Percentiles rank a stretch among this genome's conserved stretches.
Conservation (phyloP, 1,140 invertebrate species). For the Cyclargus thomasi region DNA sequence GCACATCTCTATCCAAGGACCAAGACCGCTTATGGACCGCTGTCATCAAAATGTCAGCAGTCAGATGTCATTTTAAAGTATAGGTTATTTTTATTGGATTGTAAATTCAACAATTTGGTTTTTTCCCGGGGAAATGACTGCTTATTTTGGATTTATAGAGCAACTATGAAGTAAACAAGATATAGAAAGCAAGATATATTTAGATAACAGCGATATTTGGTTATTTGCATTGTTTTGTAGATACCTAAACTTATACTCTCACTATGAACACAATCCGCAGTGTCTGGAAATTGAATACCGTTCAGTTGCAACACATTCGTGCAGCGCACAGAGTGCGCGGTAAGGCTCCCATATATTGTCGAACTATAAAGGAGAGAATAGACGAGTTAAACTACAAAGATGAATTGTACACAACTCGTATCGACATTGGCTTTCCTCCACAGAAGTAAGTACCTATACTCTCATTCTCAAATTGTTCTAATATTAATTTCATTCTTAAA, state of each 20-base stretch:
- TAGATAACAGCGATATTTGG: not conserved
- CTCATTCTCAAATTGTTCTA: not conserved
- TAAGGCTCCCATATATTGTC: conserved; percentile 81
- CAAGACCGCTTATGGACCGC: too few relatives aligned
- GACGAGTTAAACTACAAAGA: conserved; percentile 78
- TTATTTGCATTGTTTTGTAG: not conserved
- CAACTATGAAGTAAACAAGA: not conserved
- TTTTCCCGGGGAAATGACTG: not conserved
- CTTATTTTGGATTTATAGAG: not conserved
- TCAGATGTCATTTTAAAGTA: not conserved
- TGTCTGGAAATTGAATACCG: conserved; percentile 33
- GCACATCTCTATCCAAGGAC: too few relatives aligned
- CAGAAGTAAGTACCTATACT: conserved; percentile 39
- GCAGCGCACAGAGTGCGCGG: conserved; percentile 79
- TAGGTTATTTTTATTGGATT: not conserved
- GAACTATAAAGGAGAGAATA: conserved; percentile 79
- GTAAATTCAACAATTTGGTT: not conserved
- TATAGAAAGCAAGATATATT: not conserved
- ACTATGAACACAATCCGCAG: conserved; percentile 43
- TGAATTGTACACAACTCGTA: conserved; percentile 63
- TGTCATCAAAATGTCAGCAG: not conserved
- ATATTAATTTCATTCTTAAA: too few relatives aligned
- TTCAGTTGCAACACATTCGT: conserved; percentile 58
- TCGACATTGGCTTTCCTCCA: conserved; percentile 61
- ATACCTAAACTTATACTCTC: not conserved